Evolutionary conservation across 1,140 invertebrate species (phyloP).

Genomic region (Diorhabda carinulata): DNA sequence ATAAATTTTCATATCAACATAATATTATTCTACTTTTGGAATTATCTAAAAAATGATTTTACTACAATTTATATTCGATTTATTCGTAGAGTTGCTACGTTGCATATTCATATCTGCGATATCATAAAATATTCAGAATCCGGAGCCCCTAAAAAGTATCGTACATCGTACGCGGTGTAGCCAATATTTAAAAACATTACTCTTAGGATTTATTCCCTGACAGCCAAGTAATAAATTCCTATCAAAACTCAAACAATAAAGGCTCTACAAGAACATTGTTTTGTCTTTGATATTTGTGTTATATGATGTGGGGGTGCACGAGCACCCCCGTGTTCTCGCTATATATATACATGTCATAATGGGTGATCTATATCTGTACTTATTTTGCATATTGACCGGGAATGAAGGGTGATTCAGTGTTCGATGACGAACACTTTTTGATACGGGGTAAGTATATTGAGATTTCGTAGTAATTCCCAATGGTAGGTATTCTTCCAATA

Average conservation of each 20-base stretch:
- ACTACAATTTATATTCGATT: too few species aligned
- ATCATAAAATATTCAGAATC: slow-evolving; percentile 9
- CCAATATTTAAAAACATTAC: slow-evolving; percentile 22
- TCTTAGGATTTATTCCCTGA: slow-evolving; percentile 20
- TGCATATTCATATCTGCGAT: slow-evolving; percentile 9
- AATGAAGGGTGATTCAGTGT: slow-evolving; percentile 16
- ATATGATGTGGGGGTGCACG: slow-evolving; percentile 4
- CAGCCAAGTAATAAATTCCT: slow-evolving; percentile 19
- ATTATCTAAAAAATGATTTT: too few species aligned
- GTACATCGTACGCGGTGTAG: slow-evolving; percentile 4
- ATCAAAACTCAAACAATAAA: slow-evolving; percentile 21
- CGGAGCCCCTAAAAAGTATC: background rate
- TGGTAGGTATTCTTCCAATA: background rate
- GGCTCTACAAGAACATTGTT: slow-evolving; percentile 21
- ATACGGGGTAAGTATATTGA: background rate
- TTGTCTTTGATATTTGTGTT: slow-evolving; percentile 21
- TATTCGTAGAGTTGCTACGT: background rate
- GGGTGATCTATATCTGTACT: slow-evolving; percentile 21
- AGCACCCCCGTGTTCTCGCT: slow-evolving; percentile 11
- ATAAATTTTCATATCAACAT: too few species aligned
- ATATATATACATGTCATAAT: slow-evolving; percentile 16
- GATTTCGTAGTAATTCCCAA: slow-evolving; percentile 3
- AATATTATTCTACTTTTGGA: too few species aligned
- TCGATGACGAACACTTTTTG: slow-evolving; percentile 17
- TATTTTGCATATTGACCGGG: slow-evolving; percentile 23